Conservation (phyloP, 2,797 vertebrate species). For the Zonotrichia albicollis region DNA sequence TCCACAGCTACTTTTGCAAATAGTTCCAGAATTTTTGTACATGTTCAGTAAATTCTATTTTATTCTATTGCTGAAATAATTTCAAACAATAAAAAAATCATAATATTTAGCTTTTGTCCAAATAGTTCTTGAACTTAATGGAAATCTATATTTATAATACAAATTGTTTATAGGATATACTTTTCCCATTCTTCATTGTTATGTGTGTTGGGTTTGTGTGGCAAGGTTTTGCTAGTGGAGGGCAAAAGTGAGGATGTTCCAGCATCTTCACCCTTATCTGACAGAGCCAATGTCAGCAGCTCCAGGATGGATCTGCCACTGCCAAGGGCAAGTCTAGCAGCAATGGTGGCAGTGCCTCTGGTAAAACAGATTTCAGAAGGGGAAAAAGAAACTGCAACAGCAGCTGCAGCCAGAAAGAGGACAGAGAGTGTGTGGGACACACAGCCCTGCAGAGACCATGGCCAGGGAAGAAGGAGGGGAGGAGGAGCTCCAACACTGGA, state of each 20-base stretch:
- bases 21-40: not conserved
- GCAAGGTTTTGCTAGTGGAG: not conserved
- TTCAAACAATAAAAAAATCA: not conserved
- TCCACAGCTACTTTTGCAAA: not conserved
- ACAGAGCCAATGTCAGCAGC: not conserved
- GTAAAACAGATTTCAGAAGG: not conserved
- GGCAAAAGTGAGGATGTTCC: not conserved
- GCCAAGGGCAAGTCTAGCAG: fast-evolving
- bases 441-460: not conserved
- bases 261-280: not conserved
- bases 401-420: not conserved
- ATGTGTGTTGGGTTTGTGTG: not conserved
- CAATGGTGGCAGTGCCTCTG: too few relatives aligned
- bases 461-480: not conserved
- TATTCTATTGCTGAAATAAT: not conserved
- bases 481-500: fast-evolving
- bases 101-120: not conserved
- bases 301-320: not conserved
- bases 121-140: not conserved
- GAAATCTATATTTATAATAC: not conserved
- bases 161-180: not conserved
- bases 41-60: not conserved
- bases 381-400: not conserved
- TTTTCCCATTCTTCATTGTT: not conserved
- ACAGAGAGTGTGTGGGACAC: not conserved